Conservation (phyloP, 2,113 vertebrate species). For the Grammomys surdaster region DNA sequence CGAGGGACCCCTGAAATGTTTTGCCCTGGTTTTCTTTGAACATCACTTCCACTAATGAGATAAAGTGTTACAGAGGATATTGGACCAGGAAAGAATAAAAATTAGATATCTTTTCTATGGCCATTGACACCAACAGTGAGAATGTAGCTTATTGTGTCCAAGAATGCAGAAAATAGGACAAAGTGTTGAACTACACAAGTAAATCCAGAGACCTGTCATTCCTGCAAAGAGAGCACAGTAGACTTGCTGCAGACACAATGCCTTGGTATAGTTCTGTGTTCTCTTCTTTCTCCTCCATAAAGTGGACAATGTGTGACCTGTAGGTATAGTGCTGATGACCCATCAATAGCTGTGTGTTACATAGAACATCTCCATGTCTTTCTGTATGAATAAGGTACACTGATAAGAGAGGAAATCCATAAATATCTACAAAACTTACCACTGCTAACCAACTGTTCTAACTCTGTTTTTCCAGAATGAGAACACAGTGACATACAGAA, state of each 20-base stretch:
- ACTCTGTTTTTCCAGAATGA: not conserved
- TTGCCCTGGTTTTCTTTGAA: not conserved
- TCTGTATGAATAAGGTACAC: not conserved
- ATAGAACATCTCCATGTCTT: not conserved
- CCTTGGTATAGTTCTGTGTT: not conserved
- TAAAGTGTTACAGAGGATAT: not conserved
- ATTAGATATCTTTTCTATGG: not conserved
- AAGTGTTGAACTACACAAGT: not conserved
- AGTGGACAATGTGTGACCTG: not conserved
- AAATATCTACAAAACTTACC: not conserved
- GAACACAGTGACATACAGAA: not conserved
- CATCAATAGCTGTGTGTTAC: not conserved
- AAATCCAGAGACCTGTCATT: not conserved
- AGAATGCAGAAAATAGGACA: not conserved
- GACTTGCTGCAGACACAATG: not conserved
- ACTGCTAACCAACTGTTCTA: not conserved
- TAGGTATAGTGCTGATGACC: not conserved
- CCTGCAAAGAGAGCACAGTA: not conserved
- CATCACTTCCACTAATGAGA: not conserved
- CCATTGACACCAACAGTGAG: not conserved
- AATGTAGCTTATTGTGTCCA: not conserved
- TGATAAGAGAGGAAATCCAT: not conserved
- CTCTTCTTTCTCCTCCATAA: not conserved
- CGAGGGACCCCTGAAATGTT: not conserved
- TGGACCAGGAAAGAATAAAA: not conserved